Base-by-base conservation (phyloP, 1,140 invertebrate genomes). In the Octopus sinensis region DNA sequence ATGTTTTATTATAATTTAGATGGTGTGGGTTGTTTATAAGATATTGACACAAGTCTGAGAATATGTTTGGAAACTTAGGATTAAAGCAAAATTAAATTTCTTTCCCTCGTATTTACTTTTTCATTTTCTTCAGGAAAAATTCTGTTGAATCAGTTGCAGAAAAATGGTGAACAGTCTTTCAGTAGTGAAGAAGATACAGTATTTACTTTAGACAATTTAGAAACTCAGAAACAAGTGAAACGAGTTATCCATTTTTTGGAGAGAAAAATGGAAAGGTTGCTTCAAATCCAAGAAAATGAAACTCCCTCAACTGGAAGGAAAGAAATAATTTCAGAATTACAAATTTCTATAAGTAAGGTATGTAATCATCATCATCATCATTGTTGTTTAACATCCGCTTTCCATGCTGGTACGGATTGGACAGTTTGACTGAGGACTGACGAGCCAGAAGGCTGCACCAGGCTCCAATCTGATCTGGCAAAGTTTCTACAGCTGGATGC, bases 231-330 rank as follows among this genome's bases (percentile, higher is more conserved):
- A 79, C 87, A 88, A 75, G 88, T 91, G 51, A 89, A 90, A 79
- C 85, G 88, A 1, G 84, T 88, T 56, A 84, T 91, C 7, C 88
- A 89, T 75, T 87, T 88, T 81, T 86, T 92, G 68, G 87, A 88
- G 75, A 85, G 83, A 54, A 84, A 88, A 10, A 82, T 90, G 56
- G 89, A 90, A 23, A 88, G 87, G 56, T 81, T 90, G 43, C 84
- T 84, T 17, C 81, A 84, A 9, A 83, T 85, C n/a, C 84, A 88
- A 53, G 86, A 88, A 51, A 83, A 91, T 84, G 43, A 91, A 92
- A 85, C 92, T 93, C 56, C 92, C 92, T 84, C 92, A 91, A n/a
- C 93, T 91, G 30, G 94, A 93, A 93, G 89, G 86, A 82, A 86
- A 52, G 84, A 88, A 10, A 85, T 89, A 82, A 84, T 87, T 53